Percentiles rank a stretch among this genome's conserved stretches.
Conservation (phyloP, 1,140 invertebrate genomes). For the Cheumatopsyche charites region DNA sequence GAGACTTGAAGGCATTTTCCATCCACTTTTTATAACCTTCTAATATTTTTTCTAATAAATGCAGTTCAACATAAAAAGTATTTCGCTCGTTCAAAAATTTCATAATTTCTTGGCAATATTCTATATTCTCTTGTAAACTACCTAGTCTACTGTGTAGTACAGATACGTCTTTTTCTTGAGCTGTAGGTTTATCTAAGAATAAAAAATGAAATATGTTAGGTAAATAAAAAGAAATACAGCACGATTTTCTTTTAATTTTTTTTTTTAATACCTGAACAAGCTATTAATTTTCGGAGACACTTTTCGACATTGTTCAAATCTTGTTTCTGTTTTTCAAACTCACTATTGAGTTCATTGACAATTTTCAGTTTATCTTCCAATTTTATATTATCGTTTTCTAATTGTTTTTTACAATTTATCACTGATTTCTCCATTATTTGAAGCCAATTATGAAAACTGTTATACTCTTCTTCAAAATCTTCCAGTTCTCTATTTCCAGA, state of each 20-base stretch:
- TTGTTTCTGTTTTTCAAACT: slow-evolving; percentile 38
- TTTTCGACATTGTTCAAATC: slow-evolving; percentile 43
- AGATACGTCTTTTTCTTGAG: slow-evolving; percentile 53
- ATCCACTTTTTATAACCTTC: slow-evolving; percentile 53
- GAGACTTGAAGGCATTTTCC: slow-evolving; percentile 52
- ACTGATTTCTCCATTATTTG: slow-evolving; percentile 45
- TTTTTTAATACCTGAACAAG: background rate
- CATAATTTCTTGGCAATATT: slow-evolving; percentile 53
- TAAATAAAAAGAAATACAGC: slow-evolving; percentile 23
- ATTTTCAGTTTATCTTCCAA: slow-evolving; percentile 41
- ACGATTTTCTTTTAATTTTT: slow-evolving; percentile 29
- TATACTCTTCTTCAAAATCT: slow-evolving; percentile 64
- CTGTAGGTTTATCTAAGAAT: slow-evolving; percentile 52
- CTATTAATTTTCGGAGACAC: slow-evolving; percentile 34
- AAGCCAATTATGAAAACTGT: slow-evolving; percentile 58
- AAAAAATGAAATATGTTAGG: slow-evolving; percentile 26
- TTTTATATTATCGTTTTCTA: slow-evolving; percentile 38
- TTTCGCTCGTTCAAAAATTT: slow-evolving; percentile 55
- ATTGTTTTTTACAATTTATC: slow-evolving; percentile 39
- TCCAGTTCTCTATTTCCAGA: slow-evolving; percentile 53
- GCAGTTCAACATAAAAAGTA: slow-evolving; percentile 52
- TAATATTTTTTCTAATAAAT: slow-evolving; percentile 51
- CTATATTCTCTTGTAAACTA: slow-evolving; percentile 51
- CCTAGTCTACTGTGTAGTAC: slow-evolving; percentile 53
- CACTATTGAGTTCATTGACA: slow-evolving; percentile 41